Evolutionary conservation across 2,888 invertebrate genomes (phyloP), one percentile per base, ranked within the genome.

Genomic region (Cataglyphis livida): DNA sequence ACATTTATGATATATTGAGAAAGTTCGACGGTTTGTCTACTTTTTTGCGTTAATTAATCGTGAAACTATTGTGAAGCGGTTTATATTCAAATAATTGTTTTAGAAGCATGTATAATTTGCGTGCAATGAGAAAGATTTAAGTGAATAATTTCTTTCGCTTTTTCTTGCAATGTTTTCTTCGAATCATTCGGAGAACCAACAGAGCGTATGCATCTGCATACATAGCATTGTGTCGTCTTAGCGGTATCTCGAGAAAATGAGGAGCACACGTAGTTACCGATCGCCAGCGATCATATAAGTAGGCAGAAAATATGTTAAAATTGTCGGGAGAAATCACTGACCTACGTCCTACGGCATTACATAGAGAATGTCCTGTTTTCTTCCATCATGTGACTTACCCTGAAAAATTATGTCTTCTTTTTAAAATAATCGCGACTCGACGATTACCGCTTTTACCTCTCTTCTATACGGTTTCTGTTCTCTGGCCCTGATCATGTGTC

Each of bases 281-380:
- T 82, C 76, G 57, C 65, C 78, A 57, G 32, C 70, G 78, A 79
- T 79, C 78, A 41, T 79, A 79, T 71, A 79, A 79, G 70, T 70
- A 79, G 70, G 78, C 71, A 79, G 78, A 79, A 78, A 79, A 79
- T 79, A 79, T 35, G 78, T 79, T 71, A 79, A 79, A 79, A 79
- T 79, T 79, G 59, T 44, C 78, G 35, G 71, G 78, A 79, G 78
- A 79, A 79, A 79, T 79, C 78, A 79, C 78, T 79, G 78, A 79
- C 78, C 78, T 61, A 78, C 44, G 78, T 78, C 59, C 71, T 70
- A 71, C 78, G 78, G 78, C 70, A 79, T 79, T 71, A 79, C 78
- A 35, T 61, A 79, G 78, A 79, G 61, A 79, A 79, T 71, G 78
- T 79, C 78, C 59, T 79, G 78, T 79, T 79, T 79, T 61, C 71